Conservation (phyloP, 2,797 vertebrate species). For the Paedocypris micromegethes region DNA sequence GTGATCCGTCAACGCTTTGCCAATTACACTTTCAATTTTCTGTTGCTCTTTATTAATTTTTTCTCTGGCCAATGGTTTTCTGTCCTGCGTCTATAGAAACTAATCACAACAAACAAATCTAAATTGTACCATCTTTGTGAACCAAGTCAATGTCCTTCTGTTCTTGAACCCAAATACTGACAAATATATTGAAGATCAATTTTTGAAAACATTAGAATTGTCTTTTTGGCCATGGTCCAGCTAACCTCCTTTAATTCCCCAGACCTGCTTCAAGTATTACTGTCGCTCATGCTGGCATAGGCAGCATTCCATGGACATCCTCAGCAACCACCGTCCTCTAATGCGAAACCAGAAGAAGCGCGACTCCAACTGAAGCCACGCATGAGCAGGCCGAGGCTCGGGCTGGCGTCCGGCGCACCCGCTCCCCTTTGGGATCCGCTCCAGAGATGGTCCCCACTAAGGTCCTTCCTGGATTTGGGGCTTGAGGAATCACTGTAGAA, state of each 20-base stretch:
- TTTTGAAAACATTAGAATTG: no score
- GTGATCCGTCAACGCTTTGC: no score
- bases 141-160: no score
- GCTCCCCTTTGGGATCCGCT: conserved; percentile 65
- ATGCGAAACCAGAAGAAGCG: conserved; percentile 99
- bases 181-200: not conserved
- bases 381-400: conserved; percentile 45
- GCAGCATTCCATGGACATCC: conserved; percentile 93
- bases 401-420: conserved; percentile 49
- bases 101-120: no score
- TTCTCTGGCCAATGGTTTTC: no score
- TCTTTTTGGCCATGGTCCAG: no score
- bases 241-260: no score
- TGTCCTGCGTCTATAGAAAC: no score
- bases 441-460: conserved; percentile 62
- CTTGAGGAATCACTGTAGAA: conserved; percentile 74
- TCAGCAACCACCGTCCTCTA: conserved; percentile 94
- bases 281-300: conserved; percentile 98
- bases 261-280: conserved; percentile 99
- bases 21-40: no score
- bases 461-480: conserved; percentile 70
- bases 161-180: no score
- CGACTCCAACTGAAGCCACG: conserved; percentile 81
- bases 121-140: no score
- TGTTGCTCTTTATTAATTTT: no score